phyloP scores from a whole-genome alignment of 2,113 vertebrate genomes.

The Cyprinodon brontotheroides region DNA sequence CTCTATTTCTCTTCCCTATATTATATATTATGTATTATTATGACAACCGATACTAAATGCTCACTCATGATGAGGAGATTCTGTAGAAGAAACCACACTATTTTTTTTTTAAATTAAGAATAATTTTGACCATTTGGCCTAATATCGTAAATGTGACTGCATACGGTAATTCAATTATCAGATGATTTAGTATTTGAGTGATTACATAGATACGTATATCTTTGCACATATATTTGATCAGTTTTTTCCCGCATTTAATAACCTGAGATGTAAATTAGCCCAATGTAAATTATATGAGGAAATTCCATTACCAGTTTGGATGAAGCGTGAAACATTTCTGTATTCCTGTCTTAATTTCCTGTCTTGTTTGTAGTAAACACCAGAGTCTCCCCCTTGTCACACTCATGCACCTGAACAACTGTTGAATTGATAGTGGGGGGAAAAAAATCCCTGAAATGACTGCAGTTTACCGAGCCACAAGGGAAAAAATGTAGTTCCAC shows the following conservation, averaged over 20 bases:
- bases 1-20: background rate
- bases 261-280: background rate
- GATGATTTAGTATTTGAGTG: background rate
- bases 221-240: background rate
- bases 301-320: background rate
- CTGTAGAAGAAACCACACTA: background rate
- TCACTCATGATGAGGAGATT: background rate
- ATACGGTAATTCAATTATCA: too few species aligned
- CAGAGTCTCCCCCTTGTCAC: background rate
- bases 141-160: too few species aligned
- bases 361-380: too few species aligned
- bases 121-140: background rate
- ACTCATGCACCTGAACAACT: too few species aligned
- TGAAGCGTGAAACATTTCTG: background rate
- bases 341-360: background rate
- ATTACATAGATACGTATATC: background rate
- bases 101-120: background rate
- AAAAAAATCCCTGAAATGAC: background rate
- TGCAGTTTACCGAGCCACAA: background rate
- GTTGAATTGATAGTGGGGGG: background rate
- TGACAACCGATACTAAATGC: background rate
- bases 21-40: background rate
- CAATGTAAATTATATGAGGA: background rate
- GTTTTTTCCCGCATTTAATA: too few species aligned
- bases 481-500: background rate